Evolutionary conservation across 2,797 vertebrate genomes (phyloP).

Genomic region (Danio jaintianensis): DNA sequence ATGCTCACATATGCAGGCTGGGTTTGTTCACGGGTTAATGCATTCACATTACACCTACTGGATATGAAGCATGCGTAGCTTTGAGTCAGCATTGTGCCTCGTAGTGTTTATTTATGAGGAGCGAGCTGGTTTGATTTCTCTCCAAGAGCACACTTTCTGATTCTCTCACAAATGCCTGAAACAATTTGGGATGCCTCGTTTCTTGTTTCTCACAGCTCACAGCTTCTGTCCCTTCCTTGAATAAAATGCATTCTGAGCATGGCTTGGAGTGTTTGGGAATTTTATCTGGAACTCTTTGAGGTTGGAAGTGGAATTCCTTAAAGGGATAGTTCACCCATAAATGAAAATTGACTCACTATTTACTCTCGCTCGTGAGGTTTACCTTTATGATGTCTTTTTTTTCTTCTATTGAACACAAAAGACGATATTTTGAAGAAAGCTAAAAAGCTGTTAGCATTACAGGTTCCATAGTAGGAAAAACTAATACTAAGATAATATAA

Average conservation of each 20-base stretch:
- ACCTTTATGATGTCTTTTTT: too few relatives aligned
- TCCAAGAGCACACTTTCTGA: constrained; percentile 2
- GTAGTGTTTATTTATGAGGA: constrained; percentile 7
- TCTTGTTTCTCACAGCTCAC: not conserved
- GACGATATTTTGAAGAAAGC: too few relatives aligned
- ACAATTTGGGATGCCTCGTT: not conserved
- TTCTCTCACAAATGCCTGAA: constrained; percentile 5
- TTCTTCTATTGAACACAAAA: too few relatives aligned
- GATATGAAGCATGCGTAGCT: constrained; percentile 3
- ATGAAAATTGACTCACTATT: too few relatives aligned
- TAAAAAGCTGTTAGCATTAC: too few relatives aligned
- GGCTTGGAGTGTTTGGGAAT: not conserved
- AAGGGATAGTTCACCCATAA: too few relatives aligned
- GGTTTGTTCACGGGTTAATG: constrained; percentile 33
- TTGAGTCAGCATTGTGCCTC: constrained; percentile 28
- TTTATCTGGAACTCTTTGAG: not conserved
- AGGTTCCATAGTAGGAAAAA: too few relatives aligned
- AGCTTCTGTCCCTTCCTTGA: not conserved
- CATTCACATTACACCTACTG: constrained; percentile 23
- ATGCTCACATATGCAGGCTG: constrained; percentile 21
- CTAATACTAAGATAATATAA: too few relatives aligned
- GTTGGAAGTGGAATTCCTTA: not conserved
- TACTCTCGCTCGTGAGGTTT: too few relatives aligned
- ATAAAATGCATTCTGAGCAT: constrained; percentile 1
- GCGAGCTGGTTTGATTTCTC: not conserved